These are phyloP conservation scores for Monodelphis domestica DNA, from an alignment of 2,797 vertebrate species.

Conservation along the genomic window DNA sequence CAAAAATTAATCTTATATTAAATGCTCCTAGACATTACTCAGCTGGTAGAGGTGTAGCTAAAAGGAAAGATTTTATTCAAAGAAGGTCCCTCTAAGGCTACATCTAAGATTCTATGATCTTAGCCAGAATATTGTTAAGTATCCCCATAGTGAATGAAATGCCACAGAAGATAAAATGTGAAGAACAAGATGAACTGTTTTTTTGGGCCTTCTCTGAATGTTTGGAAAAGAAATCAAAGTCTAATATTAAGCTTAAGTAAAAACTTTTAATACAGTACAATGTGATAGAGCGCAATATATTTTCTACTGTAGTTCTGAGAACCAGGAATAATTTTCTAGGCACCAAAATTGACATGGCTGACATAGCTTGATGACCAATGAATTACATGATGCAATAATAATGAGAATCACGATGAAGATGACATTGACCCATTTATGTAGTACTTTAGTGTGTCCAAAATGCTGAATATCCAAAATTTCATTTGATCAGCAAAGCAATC, in stretches of 20 bases:
- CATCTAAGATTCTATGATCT: slow-evolving; percentile 36
- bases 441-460: background rate
- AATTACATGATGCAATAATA: slow-evolving; percentile 21
- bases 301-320: slow-evolving; percentile 30
- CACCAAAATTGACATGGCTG: background rate
- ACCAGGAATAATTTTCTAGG: background rate
- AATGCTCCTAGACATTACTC: slow-evolving; percentile 77
- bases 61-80: slow-evolving; percentile 70
- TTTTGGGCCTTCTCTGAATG: background rate
- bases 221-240: background rate
- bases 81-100: background rate
- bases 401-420: background rate
- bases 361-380: background rate
- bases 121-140: slow-evolving; percentile 58
- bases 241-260: slow-evolving; percentile 8
- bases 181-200: background rate
- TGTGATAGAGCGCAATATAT: slow-evolving; percentile 20
- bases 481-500: background rate
- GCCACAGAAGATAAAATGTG: background rate
- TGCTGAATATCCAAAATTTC: background rate
- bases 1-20: slow-evolving; percentile 82
- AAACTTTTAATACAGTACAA: slow-evolving; percentile 53
- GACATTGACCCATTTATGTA: background rate
- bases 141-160: background rate
- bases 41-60: slow-evolving; percentile 68